phyloP scores from a whole-genome alignment of 2,113 vertebrate genomes.

The Elachura formosa region DNA sequence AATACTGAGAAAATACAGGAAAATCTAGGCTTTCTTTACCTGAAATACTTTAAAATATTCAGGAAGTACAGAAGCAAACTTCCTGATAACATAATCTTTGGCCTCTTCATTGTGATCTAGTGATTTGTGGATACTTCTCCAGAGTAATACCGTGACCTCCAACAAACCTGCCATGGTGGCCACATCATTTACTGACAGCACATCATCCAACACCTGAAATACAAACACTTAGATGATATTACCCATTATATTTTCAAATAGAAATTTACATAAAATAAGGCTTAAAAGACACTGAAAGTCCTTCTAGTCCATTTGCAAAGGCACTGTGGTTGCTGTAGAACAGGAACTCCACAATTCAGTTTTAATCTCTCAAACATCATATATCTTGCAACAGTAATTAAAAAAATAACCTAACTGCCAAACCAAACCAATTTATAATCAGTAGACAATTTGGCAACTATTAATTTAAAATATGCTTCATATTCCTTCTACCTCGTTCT shows the following conservation, averaged over 20 bases:
- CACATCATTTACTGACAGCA: conserved; percentile 73
- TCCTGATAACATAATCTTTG: conserved; percentile 74
- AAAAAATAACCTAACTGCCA: background rate
- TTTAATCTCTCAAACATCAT: background rate
- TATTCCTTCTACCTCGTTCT: background rate
- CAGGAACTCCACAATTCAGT: background rate
- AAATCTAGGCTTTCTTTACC: conserved; percentile 66
- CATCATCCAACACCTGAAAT: conserved; percentile 74
- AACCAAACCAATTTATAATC: background rate
- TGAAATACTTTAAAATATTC: conserved; percentile 88
- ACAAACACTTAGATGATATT: background rate
- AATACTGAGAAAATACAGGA: background rate
- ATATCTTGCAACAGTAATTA: background rate
- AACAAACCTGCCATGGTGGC: conserved; percentile 81
- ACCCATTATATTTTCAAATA: background rate
- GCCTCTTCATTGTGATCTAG: conserved; percentile 83
- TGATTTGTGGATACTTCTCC: conserved; percentile 85
- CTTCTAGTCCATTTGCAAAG: background rate
- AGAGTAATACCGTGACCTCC: conserved; percentile 88
- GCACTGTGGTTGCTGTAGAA: background rate
- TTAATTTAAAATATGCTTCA: background rate
- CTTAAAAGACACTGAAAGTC: background rate
- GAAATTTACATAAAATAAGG: background rate
- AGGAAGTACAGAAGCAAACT: conserved; percentile 84
- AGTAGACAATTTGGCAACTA: background rate